phyloP scores from a whole-genome alignment of 1,140 invertebrate genomes.

The Tetranychus urticae region DNA sequence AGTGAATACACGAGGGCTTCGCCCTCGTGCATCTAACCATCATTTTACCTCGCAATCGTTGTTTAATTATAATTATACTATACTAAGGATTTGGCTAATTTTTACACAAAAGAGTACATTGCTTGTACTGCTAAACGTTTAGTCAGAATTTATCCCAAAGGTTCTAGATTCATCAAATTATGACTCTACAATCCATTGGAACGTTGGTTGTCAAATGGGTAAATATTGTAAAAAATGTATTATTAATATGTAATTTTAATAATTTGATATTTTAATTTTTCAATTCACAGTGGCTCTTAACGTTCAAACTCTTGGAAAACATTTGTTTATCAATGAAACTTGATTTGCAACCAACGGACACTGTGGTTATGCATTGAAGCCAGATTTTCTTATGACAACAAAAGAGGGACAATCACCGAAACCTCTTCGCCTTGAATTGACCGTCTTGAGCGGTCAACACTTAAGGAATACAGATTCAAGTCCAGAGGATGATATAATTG shows the following conservation, averaged over 20 bases:
- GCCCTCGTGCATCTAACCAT: no score
- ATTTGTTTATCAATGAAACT: slow-evolving; percentile 31
- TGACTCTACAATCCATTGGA: slow-evolving; percentile 30
- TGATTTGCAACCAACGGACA: slow-evolving; percentile 34
- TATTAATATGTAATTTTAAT: no score
- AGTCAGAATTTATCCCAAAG: slow-evolving; percentile 31
- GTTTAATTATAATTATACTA: no score
- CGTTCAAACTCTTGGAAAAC: slow-evolving; percentile 30
- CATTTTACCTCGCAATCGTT: no score
- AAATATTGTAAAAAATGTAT: background rate
- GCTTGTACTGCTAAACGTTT: slow-evolving; percentile 24
- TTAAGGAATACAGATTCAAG: background rate
- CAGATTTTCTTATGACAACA: slow-evolving; percentile 12
- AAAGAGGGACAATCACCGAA: background rate
- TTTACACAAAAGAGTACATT: slow-evolving; percentile 19
- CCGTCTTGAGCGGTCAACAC: background rate
- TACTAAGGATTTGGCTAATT: slow-evolving; percentile 22
- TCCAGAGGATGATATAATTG: background rate
- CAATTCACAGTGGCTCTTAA: slow-evolving; percentile 26
- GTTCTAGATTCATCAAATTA: slow-evolving; percentile 32
- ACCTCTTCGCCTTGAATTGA: background rate
- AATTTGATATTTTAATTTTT: slow-evolving; percentile 9
- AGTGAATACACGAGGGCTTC: no score
- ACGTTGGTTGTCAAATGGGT: slow-evolving; percentile 29
- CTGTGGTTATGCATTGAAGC: slow-evolving; percentile 40